Evolutionary conservation across 2,797 vertebrate genomes (phyloP).

Genomic region (Sparidentex hasta): DNA sequence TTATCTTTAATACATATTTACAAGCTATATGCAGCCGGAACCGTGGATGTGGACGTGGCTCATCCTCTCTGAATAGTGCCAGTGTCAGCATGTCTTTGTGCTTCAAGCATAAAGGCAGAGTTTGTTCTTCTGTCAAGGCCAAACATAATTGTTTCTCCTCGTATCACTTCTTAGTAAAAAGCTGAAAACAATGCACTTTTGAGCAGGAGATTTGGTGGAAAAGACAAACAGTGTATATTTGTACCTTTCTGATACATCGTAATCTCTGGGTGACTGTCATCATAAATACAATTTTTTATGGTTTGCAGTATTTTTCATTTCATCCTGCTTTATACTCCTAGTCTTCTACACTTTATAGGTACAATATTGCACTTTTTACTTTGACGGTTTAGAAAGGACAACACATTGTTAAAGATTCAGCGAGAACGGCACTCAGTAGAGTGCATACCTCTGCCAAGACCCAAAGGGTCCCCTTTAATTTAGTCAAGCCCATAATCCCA

Average conservation of each 20-base stretch:
- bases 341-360: background rate
- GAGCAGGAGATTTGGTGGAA: constrained; percentile 10
- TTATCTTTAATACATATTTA: background rate
- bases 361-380: background rate
- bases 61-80: background rate
- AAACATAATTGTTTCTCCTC: constrained; percentile 10
- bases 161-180: constrained; percentile 24
- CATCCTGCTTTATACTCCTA: background rate
- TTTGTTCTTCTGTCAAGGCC: constrained; percentile 24
- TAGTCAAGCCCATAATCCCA: too few species aligned
- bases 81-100: constrained; percentile 16
- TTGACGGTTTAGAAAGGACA: background rate
- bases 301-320: background rate
- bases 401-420: background rate
- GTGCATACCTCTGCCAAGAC: too few species aligned
- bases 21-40: background rate
- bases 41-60: constrained; percentile 1
- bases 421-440: background rate
- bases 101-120: constrained; percentile 1
- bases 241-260: constrained; percentile 19
- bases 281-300: background rate
- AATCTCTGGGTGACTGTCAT: background rate
- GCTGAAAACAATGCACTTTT: background rate
- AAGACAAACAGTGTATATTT: constrained; percentile 13
- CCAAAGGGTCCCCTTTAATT: too few species aligned